Percentiles rank a stretch among this genome's conserved stretches.
Conservation (phyloP, 1,140 invertebrate species). For the Lepidurus packardi region DNA sequence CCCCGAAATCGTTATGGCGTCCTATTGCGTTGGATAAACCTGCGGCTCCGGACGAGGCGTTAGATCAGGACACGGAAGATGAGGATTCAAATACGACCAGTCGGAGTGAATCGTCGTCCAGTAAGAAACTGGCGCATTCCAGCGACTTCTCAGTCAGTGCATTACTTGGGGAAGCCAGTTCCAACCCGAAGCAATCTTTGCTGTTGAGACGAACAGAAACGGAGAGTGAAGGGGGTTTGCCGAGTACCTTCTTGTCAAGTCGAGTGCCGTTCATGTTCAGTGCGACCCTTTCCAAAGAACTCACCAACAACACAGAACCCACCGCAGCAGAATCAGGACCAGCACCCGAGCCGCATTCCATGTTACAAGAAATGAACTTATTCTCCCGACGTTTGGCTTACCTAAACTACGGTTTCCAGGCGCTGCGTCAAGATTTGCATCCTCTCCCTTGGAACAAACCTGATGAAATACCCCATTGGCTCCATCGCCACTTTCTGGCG, state of each 20-base stretch:
- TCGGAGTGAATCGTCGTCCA: not conserved
- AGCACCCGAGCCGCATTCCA: not conserved
- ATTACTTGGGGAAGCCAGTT: constrained; percentile 7
- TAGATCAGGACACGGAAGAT: not conserved
- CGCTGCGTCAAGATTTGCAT: not conserved
- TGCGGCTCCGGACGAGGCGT: not conserved
- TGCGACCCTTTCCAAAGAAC: not conserved
- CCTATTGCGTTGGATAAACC: constrained; percentile 29
- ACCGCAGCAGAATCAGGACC: not conserved
- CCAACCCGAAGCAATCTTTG: not conserved
- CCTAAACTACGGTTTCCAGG: not conserved
- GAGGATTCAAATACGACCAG: not conserved
- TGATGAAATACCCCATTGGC: not conserved
- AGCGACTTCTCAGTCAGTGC: constrained; percentile 22
- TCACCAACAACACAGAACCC: too few species aligned
- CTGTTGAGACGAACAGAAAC: not conserved
- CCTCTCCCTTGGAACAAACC: not conserved
- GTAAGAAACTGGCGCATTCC: constrained; percentile 11
- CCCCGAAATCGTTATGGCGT: constrained; percentile 28
- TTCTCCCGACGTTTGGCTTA: not conserved
- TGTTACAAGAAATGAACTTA: not conserved
- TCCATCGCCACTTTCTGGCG: not conserved
- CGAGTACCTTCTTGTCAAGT: not conserved
- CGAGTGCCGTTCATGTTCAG: not conserved
- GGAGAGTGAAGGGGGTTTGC: not conserved